Evolutionary conservation across 2,888 invertebrate species (phyloP).

Genomic region (Cosmopolites sordidus): DNA sequence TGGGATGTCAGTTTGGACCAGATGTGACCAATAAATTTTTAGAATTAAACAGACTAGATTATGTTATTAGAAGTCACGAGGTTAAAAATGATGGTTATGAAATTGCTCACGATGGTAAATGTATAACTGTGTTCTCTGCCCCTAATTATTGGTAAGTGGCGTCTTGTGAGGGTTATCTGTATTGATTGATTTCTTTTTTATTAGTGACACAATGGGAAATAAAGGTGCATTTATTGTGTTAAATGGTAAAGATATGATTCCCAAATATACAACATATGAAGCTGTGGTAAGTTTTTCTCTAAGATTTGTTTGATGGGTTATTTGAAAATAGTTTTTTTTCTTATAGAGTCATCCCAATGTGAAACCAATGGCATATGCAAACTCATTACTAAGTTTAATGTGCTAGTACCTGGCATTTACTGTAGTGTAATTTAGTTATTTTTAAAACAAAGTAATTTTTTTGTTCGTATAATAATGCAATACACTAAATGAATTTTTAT

Average conservation of each 20-base stretch:
- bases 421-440: constrained; percentile 21
- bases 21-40: constrained; percentile 90
- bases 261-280: constrained; percentile 86
- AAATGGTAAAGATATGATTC: constrained; percentile 85
- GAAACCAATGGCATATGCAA: constrained; percentile 96
- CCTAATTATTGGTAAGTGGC: constrained; percentile 92
- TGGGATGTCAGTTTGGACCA: constrained; percentile 98
- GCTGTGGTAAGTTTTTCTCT: constrained; percentile 76
- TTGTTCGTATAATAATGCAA: background rate
- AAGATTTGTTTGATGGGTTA: background rate
- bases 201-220: constrained; percentile 98
- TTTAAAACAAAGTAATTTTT: background rate
- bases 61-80: constrained; percentile 94
- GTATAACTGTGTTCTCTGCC: constrained; percentile 98
- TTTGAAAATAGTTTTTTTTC: constrained; percentile 33
- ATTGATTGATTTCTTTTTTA: constrained; percentile 36
- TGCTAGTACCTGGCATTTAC: constrained; percentile 55
- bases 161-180: background rate
- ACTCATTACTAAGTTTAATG: constrained; percentile 73
- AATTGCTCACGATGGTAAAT: constrained; percentile 88
- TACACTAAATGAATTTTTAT: background rate
- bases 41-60: constrained; percentile 80
- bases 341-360: constrained; percentile 94
- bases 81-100: constrained; percentile 97
- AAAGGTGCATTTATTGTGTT: constrained; percentile 96